A percentile compares a stretch with the other conserved stretches of the same genome.
Evolutionary conservation across 1,140 invertebrate genomes (phyloP).

Genomic region (Hylaeus volcanicus): DNA sequence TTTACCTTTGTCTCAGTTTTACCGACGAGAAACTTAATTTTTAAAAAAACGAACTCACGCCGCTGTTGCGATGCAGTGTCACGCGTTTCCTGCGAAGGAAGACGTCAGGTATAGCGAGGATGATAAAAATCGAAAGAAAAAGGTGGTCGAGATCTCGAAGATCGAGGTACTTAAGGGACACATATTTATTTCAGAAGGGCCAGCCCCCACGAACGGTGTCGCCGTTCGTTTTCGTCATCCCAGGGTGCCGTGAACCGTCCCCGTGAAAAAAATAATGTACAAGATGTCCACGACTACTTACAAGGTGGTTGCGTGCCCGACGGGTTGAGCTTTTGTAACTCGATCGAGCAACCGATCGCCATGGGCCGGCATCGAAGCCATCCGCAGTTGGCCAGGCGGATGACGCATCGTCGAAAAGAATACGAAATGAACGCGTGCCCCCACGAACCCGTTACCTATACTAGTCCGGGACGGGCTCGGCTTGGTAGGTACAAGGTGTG

Average conservation of each 20-base stretch:
- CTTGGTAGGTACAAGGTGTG: slow-evolving; percentile 23
- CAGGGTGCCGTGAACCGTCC: slow-evolving; percentile 33
- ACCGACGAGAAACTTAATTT: too few species aligned
- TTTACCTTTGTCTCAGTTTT: too few species aligned
- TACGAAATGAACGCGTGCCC: slow-evolving; percentile 66
- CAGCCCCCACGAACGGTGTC: background rate
- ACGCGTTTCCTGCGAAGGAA: too few species aligned
- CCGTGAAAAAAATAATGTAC: slow-evolving; percentile 30
- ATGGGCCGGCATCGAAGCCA: slow-evolving; percentile 33
- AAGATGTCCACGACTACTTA: slow-evolving; percentile 35
- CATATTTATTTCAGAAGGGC: slow-evolving; percentile 37
- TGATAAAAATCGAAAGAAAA: too few species aligned
- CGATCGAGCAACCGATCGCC: slow-evolving; percentile 55
- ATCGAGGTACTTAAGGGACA: background rate
- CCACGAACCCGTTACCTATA: slow-evolving; percentile 63
- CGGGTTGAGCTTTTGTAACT: slow-evolving; percentile 52
- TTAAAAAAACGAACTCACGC: too few species aligned
- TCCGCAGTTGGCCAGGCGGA: slow-evolving; percentile 57
- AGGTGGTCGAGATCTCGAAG: too few species aligned
- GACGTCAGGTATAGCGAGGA: too few species aligned
- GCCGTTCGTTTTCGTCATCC: slow-evolving; percentile 19
- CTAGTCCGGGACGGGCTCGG: slow-evolving; percentile 21
- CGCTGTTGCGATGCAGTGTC: too few species aligned
- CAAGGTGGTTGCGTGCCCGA: slow-evolving; percentile 35
- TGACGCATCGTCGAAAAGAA: slow-evolving; percentile 70